Evolutionary conservation across 2,888 invertebrate species (phyloP).

Genomic region (Polietes domitor): DNA sequence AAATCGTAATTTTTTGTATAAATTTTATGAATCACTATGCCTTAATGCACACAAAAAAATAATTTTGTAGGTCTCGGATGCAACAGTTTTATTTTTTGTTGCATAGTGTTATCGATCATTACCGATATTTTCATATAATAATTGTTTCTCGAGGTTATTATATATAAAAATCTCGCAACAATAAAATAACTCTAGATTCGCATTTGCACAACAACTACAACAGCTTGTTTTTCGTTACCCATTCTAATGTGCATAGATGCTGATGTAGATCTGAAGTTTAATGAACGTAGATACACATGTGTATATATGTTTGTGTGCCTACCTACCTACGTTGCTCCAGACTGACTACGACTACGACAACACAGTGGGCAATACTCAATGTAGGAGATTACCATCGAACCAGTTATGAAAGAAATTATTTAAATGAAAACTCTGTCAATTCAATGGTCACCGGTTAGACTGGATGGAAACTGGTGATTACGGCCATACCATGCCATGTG

Average conservation of each 20-base stretch:
- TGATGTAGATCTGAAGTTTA: conserved; percentile 43
- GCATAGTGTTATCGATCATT: too few species aligned
- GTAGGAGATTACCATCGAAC: conserved; percentile 35
- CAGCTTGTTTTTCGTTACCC: background rate
- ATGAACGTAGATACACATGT: background rate
- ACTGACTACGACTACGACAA: conserved; percentile 14
- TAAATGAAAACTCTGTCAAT: conserved; percentile 40
- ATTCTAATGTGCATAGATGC: background rate
- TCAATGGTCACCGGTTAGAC: conserved; percentile 38
- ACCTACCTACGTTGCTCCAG: too few species aligned
- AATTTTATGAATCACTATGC: too few species aligned
- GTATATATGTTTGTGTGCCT: background rate
- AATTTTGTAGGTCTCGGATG: too few species aligned
- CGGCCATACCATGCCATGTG: background rate
- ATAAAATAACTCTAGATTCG: too few species aligned
- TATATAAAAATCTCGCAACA: too few species aligned
- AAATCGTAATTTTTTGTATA: too few species aligned
- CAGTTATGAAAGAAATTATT: conserved; percentile 58
- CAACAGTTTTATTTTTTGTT: too few species aligned
- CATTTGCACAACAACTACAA: too few species aligned
- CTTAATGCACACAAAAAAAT: too few species aligned
- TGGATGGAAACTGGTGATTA: conserved; percentile 41
- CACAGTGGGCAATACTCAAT: conserved; percentile 15
- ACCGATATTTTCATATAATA: too few species aligned
- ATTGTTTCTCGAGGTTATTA: too few species aligned